Base-by-base conservation (phyloP, 2,797 vertebrate genomes). In the Apogon talboti region DNA sequence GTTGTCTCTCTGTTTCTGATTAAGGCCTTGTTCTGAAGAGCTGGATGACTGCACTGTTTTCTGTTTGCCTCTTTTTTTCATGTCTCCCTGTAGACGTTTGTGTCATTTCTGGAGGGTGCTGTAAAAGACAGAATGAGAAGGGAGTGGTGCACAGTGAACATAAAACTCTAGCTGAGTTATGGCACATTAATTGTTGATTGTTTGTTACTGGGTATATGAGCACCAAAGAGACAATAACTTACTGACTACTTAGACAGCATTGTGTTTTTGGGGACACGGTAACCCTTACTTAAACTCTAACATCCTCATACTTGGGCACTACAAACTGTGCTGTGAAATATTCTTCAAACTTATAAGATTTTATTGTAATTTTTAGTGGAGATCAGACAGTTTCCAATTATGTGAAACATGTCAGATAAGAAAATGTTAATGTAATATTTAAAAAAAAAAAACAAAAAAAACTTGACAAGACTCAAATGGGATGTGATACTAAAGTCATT, bases 1-100 rank as follows among this genome's bases (percentile, higher is more conserved):
- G 60, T 59, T 69, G 78, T 79, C 72, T 71, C 58, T 79, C 86
- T 91, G 89, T 41, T 89, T 86, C 79, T 82, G 51, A 89, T 91
- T 88, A 87, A 68, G 48, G 9, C 8, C 1, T 11, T 79, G 76
- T 88, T 87, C 61, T 46, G 56, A 75, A 65, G 76, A 80, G 52
- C 67, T 71, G 74, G 66, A 70, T 72, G 83, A 71, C 78, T 76
- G 53, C 4, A 12, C 81, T 84, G 81, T 84, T 88, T 89, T 82
- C 74, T 81, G 70, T 86, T 88, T 83, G 71, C 66, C 41, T 81
- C 80, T 33, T 58, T 48, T 79, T 62, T 74, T 80, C 63, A 73
- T 24, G 66, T 50, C 57, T 87, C 84, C 78, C 84, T 16, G 58
- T 37, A 70, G 89, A 83, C 45, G 4, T 59, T 78, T 73, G 79